Conservation (phyloP, 2,888 invertebrate species). For the Noctua fimbriata region DNA sequence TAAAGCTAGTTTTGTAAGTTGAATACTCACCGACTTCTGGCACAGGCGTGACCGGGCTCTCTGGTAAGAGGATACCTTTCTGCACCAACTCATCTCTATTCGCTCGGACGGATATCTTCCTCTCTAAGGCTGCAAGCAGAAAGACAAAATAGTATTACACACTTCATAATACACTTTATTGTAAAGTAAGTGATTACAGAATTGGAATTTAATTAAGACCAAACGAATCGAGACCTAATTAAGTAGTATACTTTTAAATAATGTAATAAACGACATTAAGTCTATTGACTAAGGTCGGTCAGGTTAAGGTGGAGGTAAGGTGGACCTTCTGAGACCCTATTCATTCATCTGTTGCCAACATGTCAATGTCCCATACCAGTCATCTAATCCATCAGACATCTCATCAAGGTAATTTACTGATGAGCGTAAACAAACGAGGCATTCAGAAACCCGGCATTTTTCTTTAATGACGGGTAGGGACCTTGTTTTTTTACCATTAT, state of each 20-base stretch:
- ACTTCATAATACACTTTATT: background rate
- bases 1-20: background rate
- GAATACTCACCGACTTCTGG: constrained; percentile 94
- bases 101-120: constrained; percentile 99
- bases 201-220: background rate
- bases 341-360: background rate
- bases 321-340: background rate
- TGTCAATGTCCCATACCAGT: background rate
- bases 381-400: background rate
- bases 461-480: background rate
- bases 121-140: constrained; percentile 95
- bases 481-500: constrained; percentile 9
- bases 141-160: constrained; percentile 44
- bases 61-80: constrained; percentile 98
- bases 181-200: background rate
- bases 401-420: background rate
- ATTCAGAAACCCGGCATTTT: constrained; percentile 7
- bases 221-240: background rate
- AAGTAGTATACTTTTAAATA: background rate
- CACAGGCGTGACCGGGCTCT: constrained; percentile 96
- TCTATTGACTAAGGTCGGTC: background rate
- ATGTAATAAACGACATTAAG: background rate
- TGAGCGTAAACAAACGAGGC: background rate
- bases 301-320: too few relatives aligned
- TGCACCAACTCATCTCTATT: constrained; percentile 99